Evolutionary conservation across 1,140 invertebrate species (phyloP).

Genomic region (Mercenaria mercenaria): DNA sequence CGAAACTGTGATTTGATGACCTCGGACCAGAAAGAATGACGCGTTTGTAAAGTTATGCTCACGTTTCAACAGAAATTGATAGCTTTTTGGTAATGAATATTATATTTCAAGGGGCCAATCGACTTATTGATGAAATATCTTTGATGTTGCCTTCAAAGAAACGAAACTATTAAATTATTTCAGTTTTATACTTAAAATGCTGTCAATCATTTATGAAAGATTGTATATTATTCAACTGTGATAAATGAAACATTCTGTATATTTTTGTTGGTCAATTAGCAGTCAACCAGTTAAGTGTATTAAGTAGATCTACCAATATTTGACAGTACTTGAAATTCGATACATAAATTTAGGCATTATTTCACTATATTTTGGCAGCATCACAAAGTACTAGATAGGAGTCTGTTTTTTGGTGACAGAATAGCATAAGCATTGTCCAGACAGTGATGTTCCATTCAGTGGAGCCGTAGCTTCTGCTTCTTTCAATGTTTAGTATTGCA

Average conservation of each 20-base stretch:
- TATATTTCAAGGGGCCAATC: not conserved
- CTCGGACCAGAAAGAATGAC: not conserved
- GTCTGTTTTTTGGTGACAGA: no score
- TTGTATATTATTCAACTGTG: not conserved
- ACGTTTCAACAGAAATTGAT: not conserved
- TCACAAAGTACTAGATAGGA: no score
- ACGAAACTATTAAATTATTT: not conserved
- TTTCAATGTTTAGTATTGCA: no score
- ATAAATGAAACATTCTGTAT: not conserved
- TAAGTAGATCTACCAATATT: not conserved
- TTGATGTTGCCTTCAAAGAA: conserved; percentile 15
- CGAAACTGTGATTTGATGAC: not conserved
- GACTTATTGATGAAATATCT: not conserved
- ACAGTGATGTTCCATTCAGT: no score
- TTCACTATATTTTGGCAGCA: no score
- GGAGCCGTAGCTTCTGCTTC: no score
- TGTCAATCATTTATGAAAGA: not conserved
- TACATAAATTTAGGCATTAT: not conserved
- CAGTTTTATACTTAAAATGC: not conserved
- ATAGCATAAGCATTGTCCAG: no score
- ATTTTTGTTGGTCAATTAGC: not conserved
- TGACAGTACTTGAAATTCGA: not conserved
- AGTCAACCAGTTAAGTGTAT: not conserved
- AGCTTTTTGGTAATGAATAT: not conserved
- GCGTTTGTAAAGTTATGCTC: not conserved